phyloP scores from a whole-genome alignment of 2,113 vertebrate species.

The Neodon shergylaensis region DNA sequence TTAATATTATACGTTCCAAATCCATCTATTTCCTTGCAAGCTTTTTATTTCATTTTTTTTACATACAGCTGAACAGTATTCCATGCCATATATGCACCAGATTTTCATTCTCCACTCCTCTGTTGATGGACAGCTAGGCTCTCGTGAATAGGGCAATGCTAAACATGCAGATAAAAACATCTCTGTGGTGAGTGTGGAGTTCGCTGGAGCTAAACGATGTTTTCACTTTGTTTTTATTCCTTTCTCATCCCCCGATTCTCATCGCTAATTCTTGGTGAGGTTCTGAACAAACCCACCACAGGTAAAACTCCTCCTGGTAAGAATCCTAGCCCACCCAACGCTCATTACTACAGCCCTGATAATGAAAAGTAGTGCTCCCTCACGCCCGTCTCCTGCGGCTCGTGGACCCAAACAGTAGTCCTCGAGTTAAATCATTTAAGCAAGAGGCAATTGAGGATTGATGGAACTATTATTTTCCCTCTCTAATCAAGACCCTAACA shows the following conservation, averaged over 20 bases:
- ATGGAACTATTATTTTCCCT: not conserved
- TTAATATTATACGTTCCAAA: not conserved
- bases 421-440: not conserved
- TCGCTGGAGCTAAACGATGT: not conserved
- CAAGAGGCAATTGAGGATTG: not conserved
- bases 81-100: not conserved
- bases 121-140: not conserved
- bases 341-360: not conserved
- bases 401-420: not conserved
- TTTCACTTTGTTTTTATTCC: constrained; percentile 13
- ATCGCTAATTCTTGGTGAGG: not conserved
- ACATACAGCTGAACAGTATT: not conserved
- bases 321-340: constrained; percentile 13
- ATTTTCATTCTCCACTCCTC: too few species aligned
- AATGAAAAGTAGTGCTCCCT: not conserved
- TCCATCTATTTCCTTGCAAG: not conserved
- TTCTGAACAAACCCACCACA: not conserved
- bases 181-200: not conserved
- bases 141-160: not conserved
- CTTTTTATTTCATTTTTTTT: not conserved
- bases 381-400: not conserved
- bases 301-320: not conserved
- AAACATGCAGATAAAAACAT: not conserved
- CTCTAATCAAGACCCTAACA: constrained; percentile 37
- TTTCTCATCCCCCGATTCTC: too few species aligned